A percentile compares a stretch with the other conserved stretches of the same genome.
phyloP scores from a whole-genome alignment of 2,113 vertebrate genomes.

The Cheirogaleus medius region DNA sequence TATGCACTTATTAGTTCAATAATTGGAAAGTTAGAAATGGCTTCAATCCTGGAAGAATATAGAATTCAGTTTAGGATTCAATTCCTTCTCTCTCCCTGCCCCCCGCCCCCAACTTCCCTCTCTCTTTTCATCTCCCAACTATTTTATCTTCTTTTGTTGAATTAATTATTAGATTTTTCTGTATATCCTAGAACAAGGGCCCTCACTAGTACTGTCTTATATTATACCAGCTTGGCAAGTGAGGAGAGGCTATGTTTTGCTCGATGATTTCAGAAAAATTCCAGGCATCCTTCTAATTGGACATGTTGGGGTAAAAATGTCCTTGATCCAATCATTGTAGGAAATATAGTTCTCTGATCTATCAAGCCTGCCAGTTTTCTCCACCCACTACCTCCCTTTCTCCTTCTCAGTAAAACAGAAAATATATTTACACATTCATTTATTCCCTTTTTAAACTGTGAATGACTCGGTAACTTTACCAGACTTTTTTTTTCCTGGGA shows the following conservation, averaged over 20 bases:
- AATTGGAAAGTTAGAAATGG: not conserved
- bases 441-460: not conserved
- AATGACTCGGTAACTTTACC: not conserved
- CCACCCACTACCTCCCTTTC: not conserved
- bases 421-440: not conserved
- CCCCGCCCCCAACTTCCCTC: not conserved
- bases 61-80: not conserved
- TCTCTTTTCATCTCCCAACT: not conserved
- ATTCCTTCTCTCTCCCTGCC: not conserved
- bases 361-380: not conserved
- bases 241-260: not conserved
- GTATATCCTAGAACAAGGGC: not conserved
- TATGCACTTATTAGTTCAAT: not conserved
- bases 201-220: not conserved
- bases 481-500: not conserved
- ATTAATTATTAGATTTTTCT: slow-evolving; percentile 6
- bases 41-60: not conserved
- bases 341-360: not conserved
- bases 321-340: not conserved
- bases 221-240: not conserved
- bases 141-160: not conserved
- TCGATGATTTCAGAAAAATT: not conserved
- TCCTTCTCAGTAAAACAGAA: not conserved
- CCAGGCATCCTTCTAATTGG: not conserved
- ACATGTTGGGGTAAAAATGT: not conserved